A percentile compares a stretch with the other conserved stretches of the same genome.
Evolutionary conservation across 2,113 vertebrate species (phyloP).

Genomic region (Gobiocypris rarus): DNA sequence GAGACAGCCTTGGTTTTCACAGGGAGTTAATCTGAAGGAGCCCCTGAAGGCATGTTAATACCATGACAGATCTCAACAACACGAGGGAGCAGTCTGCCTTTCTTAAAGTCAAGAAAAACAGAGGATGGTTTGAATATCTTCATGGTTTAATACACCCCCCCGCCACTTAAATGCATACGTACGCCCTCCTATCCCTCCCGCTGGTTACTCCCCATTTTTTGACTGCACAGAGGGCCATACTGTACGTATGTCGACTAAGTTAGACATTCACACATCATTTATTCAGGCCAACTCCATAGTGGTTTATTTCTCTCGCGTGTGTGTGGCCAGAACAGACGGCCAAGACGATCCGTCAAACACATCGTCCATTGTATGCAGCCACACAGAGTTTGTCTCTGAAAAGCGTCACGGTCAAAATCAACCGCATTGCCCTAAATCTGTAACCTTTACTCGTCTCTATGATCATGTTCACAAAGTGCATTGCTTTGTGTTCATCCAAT

Average conservation of each 20-base stretch:
- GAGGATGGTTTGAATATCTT: not conserved
- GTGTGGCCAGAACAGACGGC: slow-evolving; percentile 23
- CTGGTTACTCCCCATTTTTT: not conserved
- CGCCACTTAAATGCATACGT: not conserved
- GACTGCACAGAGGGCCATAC: slow-evolving; percentile 15
- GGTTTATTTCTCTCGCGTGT: slow-evolving; percentile 36
- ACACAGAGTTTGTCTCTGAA: not conserved
- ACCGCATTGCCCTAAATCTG: not conserved
- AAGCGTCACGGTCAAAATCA: not conserved
- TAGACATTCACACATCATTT: slow-evolving; percentile 51
- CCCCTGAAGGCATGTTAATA: slow-evolving; percentile 27
- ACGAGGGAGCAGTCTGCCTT: not conserved
- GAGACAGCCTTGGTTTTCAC: slow-evolving; percentile 25
- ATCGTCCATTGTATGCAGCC: slow-evolving; percentile 17
- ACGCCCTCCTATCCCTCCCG: not conserved
- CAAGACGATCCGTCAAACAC: slow-evolving; percentile 25
- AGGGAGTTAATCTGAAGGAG: slow-evolving; percentile 19
- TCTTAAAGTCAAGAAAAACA: not conserved
- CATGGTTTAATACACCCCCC: not conserved
- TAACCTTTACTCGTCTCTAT: slow-evolving; percentile 27
- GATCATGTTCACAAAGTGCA: slow-evolving; percentile 13
- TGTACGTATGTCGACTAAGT: slow-evolving; percentile 19
- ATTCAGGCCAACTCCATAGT: slow-evolving; percentile 34
- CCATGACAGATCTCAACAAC: slow-evolving; percentile 17
- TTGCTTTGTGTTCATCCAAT: slow-evolving; percentile 21